Conservation (phyloP, 1,140 invertebrate species). For the Pomacea maculata region DNA sequence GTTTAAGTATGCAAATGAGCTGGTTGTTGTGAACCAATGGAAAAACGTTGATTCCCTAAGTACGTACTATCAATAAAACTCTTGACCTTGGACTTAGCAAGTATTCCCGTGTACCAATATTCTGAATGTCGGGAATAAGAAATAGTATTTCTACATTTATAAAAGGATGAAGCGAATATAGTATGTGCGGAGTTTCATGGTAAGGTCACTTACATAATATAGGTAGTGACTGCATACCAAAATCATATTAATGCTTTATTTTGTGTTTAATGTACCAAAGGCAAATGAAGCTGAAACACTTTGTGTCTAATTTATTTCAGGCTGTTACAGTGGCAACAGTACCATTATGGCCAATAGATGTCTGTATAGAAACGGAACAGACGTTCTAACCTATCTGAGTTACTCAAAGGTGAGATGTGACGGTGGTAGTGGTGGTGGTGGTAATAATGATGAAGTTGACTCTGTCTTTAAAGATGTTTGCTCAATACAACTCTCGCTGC, state of each 20-base stretch:
- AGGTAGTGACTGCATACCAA: not conserved
- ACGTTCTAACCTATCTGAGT: constrained; percentile 81
- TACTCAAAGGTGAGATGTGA: constrained; percentile 75
- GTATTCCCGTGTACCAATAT: no score
- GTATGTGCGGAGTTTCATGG: not conserved
- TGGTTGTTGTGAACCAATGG: constrained; percentile 95
- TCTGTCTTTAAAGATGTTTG: no score
- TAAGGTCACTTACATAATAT: not conserved
- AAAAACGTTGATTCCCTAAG: constrained; percentile 57
- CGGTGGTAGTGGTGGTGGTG: no score
- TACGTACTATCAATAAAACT: constrained; percentile 21
- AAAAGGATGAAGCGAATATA: no score
- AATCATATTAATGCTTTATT: not conserved
- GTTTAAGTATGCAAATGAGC: constrained; percentile 95
- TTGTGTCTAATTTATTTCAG: not conserved
- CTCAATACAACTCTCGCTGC: no score
- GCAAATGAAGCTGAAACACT: not conserved
- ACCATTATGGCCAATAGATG: constrained; percentile 3
- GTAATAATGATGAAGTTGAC: no score
- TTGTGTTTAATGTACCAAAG: no score
- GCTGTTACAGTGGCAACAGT: not conserved
- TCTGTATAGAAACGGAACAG: constrained; percentile 71
- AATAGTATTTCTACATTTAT: no score
- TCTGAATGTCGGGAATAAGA: no score
- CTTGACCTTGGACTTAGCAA: no score